Evolutionary conservation across 2,113 vertebrate species (phyloP), one percentile per base, ranked within the genome.

Genomic region (Trinectes maculatus): DNA sequence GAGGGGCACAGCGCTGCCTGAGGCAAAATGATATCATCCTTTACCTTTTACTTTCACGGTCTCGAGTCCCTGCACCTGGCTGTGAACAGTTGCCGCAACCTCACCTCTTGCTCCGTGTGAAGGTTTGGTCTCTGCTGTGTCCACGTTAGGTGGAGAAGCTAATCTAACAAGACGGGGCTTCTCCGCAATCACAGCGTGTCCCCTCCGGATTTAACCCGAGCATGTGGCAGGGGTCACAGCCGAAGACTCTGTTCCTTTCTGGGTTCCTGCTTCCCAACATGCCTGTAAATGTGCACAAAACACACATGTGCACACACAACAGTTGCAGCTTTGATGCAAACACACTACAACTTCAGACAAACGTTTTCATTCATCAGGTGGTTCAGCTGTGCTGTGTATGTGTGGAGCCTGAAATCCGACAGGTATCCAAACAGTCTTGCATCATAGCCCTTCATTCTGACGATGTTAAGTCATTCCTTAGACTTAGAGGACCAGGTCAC

Each of bases 141-240:
- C 67, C 61, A 87, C 79, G 80, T 71, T 19, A 43, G 49, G 28
- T 74, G 31, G 33, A 71, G 67, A 87, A 51, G 21, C 39, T 87
- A 85, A 89, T 79, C 55, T 66, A 70, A 60, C 3, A 19, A 68
- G 83, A 87, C 65, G 11, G 51, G 59, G 29, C 40, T 69, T 75
- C 69, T 81, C 47, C 56, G 55, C 57, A 73, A 73, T 57, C 60
- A 62, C 69, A 57, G 13, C 34, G 18, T 10, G 46, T 47, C 57
- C 52, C 66, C n/a, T 53, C 12, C 46, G 40, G 43, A 74, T 81
- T 65, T 84, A 67, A 85, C 77, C 79, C 10, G 4, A 56, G 39
- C 49, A 43, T 76, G 63, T 65, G 8, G 43, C 37, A 28, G 3
- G 24, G 57, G 72, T 83, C 81, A 74, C 54, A 47, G 29, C 31